Percentiles rank a stretch among this genome's conserved stretches.
phyloP scores from a whole-genome alignment of 2,113 vertebrate species.

The Genyomyrus donnyi region DNA sequence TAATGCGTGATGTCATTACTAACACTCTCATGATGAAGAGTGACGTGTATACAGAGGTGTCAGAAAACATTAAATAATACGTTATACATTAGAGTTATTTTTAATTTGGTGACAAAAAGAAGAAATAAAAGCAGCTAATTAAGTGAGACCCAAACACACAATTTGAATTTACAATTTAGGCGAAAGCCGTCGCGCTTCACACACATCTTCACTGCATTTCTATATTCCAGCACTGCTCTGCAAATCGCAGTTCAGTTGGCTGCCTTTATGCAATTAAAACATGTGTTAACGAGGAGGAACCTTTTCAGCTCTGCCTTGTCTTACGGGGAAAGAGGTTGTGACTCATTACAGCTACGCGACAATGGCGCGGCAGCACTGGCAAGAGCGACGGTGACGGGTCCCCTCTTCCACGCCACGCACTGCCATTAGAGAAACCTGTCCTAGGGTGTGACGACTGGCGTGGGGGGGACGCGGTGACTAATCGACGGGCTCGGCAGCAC shows the following conservation, averaged over 20 bases:
- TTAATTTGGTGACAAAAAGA: background rate
- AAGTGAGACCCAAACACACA: background rate
- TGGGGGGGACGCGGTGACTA: conserved; percentile 54
- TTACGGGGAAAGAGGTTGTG: conserved; percentile 44
- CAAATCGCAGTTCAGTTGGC: background rate
- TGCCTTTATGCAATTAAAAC: conserved; percentile 1
- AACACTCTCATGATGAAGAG: background rate
- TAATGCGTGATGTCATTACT: background rate
- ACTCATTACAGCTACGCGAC: conserved; percentile 35
- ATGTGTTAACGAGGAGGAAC: conserved; percentile 39
- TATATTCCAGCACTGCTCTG: background rate
- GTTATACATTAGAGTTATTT: background rate
- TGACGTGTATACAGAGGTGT: background rate
- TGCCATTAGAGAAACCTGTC: conserved; percentile 11
- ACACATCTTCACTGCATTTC: background rate
- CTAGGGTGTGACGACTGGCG: conserved; percentile 28
- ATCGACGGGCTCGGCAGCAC: conserved; percentile 55
- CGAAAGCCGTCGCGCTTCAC: background rate
- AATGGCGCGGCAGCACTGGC: conserved; percentile 46
- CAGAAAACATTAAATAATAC: background rate
- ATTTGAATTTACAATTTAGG: background rate
- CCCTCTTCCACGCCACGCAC: background rate
- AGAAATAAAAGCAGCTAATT: background rate
- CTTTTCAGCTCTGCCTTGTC: conserved; percentile 33
- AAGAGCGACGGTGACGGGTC: conserved; percentile 61